Conservation (phyloP, 2,113 vertebrate genomes). For the Lycaon pictus region DNA sequence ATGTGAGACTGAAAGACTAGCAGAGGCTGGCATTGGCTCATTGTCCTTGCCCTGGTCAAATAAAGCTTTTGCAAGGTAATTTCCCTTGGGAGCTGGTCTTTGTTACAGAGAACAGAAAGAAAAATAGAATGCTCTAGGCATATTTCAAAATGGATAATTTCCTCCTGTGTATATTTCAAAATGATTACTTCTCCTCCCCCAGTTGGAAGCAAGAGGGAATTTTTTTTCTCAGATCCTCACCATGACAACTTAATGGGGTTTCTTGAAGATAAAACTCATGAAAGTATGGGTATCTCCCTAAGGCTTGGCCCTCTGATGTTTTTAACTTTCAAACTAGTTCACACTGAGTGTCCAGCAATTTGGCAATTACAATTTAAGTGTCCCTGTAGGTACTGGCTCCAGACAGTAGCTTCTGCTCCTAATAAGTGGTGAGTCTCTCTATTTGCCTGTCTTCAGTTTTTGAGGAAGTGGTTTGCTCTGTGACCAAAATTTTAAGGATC, state of each 20-base stretch:
- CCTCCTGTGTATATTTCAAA: not conserved
- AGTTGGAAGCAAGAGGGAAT: not conserved
- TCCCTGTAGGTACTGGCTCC: not conserved
- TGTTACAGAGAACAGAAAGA: not conserved
- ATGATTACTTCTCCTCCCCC: not conserved
- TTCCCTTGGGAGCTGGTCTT: not conserved
- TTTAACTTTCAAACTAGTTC: not conserved
- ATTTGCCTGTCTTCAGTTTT: not conserved
- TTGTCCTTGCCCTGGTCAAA: not conserved
- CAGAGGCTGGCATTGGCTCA: not conserved
- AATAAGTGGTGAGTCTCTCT: not conserved
- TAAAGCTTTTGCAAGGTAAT: not conserved
- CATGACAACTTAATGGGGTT: not conserved
- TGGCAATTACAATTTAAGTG: not conserved
- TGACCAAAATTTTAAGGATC: not conserved
- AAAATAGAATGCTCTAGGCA: not conserved
- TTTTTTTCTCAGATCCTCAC: slow-evolving; percentile 14
- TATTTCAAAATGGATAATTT: not conserved
- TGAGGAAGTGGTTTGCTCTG: not conserved
- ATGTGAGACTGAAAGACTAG: not conserved
- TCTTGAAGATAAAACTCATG: not conserved
- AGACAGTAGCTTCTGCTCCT: not conserved
- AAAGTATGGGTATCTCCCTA: not conserved
- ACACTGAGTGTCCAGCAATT: not conserved
- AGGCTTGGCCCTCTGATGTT: not conserved